phyloP scores from a whole-genome alignment of 1,140 invertebrate species.

The Gonatopus flavifemur region DNA sequence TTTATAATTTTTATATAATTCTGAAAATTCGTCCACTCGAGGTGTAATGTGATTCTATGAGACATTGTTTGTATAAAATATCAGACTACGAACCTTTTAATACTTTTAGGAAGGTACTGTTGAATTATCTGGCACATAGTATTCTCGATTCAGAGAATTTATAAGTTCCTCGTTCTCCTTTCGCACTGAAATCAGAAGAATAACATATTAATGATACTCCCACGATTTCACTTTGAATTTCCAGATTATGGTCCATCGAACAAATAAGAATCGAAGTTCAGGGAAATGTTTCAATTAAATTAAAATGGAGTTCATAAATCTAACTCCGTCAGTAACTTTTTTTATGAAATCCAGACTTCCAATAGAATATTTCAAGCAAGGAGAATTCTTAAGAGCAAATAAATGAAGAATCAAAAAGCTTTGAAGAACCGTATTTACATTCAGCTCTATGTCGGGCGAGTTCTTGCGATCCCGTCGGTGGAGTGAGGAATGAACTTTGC shows the following conservation, averaged over 20 bases:
- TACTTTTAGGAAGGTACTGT: constrained; percentile 35
- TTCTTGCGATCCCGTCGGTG: constrained; percentile 38
- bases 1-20: neutral
- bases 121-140: constrained; percentile 36
- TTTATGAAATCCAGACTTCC: too few relatives aligned
- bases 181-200: constrained; percentile 58
- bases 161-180: constrained; percentile 58
- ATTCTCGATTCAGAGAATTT: constrained; percentile 53
- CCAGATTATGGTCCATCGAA: too few relatives aligned
- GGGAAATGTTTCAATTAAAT: too few relatives aligned
- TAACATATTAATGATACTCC: constrained; percentile 6
- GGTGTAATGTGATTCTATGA: neutral
- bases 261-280: too few relatives aligned
- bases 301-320: too few relatives aligned
- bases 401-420: neutral
- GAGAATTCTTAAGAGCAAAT: constrained; percentile 4
- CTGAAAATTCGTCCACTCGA: too few relatives aligned
- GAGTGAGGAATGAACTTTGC: constrained; percentile 61
- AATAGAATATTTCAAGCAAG: too few relatives aligned
- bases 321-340: too few relatives aligned
- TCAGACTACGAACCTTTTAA: neutral
- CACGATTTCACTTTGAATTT: neutral
- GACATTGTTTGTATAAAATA: neutral
- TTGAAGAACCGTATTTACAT: constrained; percentile 31
- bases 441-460: constrained; percentile 42